A percentile compares a stretch with the other conserved stretches of the same genome.
Conservation (phyloP, 2,113 vertebrate species). For the Cephalopholis sonnerati region DNA sequence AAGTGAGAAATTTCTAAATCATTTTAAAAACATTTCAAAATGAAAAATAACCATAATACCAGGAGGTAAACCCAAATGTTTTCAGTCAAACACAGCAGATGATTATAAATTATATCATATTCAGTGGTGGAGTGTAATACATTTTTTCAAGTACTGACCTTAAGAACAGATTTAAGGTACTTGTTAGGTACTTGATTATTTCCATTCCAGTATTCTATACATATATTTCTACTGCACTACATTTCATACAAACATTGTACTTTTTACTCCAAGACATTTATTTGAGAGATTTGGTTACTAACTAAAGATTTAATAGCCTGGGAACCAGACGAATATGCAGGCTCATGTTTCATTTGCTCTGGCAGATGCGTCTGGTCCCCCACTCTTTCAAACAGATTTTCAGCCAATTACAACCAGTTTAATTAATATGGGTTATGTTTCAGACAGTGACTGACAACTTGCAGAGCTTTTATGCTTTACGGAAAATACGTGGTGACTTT, state of each 20-base stretch:
- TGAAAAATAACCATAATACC: not conserved
- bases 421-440: too few species aligned
- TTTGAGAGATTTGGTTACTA: not conserved
- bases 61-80: not conserved
- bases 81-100: not conserved
- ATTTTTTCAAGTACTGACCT: not conserved
- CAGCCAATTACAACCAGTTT: too few species aligned
- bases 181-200: not conserved
- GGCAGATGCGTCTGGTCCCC: too few species aligned
- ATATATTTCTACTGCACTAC: not conserved
- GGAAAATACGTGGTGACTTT: too few species aligned
- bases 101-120: not conserved
- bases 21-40: not conserved
- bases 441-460: too few species aligned
- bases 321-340: too few species aligned
- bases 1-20: not conserved
- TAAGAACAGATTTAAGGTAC: not conserved
- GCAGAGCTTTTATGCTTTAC: too few species aligned
- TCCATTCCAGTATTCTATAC: too few species aligned
- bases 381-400: too few species aligned
- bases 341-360: too few species aligned
- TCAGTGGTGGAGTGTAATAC: not conserved
- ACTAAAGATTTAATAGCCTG: too few species aligned
- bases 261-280: not conserved
- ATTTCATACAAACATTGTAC: not conserved